Base-by-base conservation (phyloP, 2,888 invertebrate species). In the Spodoptera exigua region DNA sequence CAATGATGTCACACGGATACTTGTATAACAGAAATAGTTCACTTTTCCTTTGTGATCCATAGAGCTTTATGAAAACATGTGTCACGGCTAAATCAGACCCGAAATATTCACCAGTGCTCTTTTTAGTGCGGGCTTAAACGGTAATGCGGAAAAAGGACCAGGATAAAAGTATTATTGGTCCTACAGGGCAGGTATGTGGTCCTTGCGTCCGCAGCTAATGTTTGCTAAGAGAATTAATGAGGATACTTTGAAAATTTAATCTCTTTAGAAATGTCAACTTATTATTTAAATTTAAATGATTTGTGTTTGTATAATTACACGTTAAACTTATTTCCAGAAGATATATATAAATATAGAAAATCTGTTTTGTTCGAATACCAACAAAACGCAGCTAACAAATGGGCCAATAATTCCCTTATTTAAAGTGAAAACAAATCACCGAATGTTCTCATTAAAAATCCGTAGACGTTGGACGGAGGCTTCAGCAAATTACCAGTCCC, bases 381-480 rank as follows among this genome's bases (percentile, higher is more conserved):
- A 5, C 1, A 9, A 5, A 36, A 34, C 1, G 11, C 17, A 56
- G 63, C 63, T 44, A 67, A 37, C 39, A 51, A 56, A 43, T 46
- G 17, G 27, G 17, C 12, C 11, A 59, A 54, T 44, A 67, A 52
- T 46, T 69, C 39, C 44, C 13, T 51, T 53, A 57, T 54, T 59
- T 40, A 44, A 70, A 70, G 54, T 48, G 47, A 68, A 74, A 76
- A 74, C 63, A 60, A 75, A 74, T 70, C 76, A 62, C 49, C 32
- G 58, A 47, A 62, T 13, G 49, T 57, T 61, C 69, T 74, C 72
- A 76, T 76, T 76, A 76, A 71, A 76, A 71, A 76, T 56, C 69
- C 68, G 56, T 56, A 65, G 71, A 65, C 62, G 71, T 68, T 65
- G 65, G 70, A 27, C 36, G 61, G 53, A 47, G 48, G 61, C 73